phyloP scores from a whole-genome alignment of 2,888 invertebrate species.

The Protodeltote pygarga region DNA sequence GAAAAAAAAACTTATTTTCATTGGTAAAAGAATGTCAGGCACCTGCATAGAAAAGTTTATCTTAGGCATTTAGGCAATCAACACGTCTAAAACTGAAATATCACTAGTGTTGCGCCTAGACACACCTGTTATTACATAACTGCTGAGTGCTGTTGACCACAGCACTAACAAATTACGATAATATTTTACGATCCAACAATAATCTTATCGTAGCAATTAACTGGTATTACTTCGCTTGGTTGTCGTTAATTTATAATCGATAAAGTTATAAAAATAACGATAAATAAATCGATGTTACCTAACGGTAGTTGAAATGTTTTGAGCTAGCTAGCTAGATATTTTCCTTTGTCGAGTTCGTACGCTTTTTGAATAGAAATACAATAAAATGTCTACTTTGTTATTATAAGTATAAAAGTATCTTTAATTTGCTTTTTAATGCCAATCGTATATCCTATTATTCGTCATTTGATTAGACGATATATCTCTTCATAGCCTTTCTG shows the following conservation, averaged over 20 bases:
- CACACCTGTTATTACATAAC: slow-evolving; percentile 28
- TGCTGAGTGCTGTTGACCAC: slow-evolving; percentile 20
- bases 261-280: slow-evolving; percentile 47
- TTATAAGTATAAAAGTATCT: too few species aligned
- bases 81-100: too few species aligned
- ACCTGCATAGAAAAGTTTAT: too few species aligned
- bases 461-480: too few species aligned
- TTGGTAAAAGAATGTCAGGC: too few species aligned
- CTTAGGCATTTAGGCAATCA: too few species aligned
- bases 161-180: slow-evolving; percentile 49
- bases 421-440: too few species aligned
- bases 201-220: slow-evolving; percentile 66
- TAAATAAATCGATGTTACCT: slow-evolving; percentile 40
- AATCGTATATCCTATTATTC: too few species aligned
- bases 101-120: slow-evolving; percentile 20
- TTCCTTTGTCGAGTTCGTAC: not conserved
- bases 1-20: too few species aligned
- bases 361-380: slow-evolving; percentile 4
- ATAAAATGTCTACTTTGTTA: too few species aligned
- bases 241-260: slow-evolving; percentile 42
- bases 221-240: slow-evolving; percentile 42
- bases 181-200: slow-evolving; percentile 52
- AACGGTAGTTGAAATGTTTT: slow-evolving; percentile 20
- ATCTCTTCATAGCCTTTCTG: too few species aligned
- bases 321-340: not conserved